phyloP scores from a whole-genome alignment of 2,113 vertebrate species.

The Rhinichthys klamathensis region DNA sequence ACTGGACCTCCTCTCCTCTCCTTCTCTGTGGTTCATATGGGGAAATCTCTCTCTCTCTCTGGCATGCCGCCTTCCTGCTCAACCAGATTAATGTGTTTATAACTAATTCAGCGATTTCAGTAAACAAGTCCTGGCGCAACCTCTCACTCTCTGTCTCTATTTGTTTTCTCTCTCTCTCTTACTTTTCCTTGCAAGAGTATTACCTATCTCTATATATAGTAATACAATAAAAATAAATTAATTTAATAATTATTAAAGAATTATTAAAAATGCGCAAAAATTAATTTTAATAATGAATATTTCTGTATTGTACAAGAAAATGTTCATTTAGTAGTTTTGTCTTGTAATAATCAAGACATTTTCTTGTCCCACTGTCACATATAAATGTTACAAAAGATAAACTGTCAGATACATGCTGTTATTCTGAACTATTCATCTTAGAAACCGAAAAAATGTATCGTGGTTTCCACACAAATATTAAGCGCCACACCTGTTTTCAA shows the following conservation, averaged over 20 bases:
- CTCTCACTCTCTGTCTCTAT: neutral
- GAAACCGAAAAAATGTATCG: no score
- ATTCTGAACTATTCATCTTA: no score
- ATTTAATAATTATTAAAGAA: no score
- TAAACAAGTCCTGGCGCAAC: constrained; percentile 50
- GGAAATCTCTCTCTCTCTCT: constrained; percentile 7
- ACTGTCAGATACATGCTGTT: no score
- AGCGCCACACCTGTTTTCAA: no score
- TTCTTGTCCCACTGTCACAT: neutral
- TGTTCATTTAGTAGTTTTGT: neutral
- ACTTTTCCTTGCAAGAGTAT: neutral
- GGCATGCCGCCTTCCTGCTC: constrained; percentile 34
- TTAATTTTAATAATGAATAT: neutral
- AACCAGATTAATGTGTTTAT: constrained; percentile 57
- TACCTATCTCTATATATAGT: constrained; percentile 3
- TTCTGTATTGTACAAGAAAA: neutral
- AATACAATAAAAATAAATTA: neutral
- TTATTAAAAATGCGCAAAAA: neutral
- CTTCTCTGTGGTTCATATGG: neutral
- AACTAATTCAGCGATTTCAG: constrained; percentile 57
- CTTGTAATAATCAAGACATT: neutral
- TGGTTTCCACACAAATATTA: no score
- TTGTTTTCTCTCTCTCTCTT: constrained; percentile 18
- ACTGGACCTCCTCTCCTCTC: constrained; percentile 1
- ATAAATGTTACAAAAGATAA: neutral